Conservation (phyloP, 2,113 vertebrate genomes). For the Hemichromis elongatus region DNA sequence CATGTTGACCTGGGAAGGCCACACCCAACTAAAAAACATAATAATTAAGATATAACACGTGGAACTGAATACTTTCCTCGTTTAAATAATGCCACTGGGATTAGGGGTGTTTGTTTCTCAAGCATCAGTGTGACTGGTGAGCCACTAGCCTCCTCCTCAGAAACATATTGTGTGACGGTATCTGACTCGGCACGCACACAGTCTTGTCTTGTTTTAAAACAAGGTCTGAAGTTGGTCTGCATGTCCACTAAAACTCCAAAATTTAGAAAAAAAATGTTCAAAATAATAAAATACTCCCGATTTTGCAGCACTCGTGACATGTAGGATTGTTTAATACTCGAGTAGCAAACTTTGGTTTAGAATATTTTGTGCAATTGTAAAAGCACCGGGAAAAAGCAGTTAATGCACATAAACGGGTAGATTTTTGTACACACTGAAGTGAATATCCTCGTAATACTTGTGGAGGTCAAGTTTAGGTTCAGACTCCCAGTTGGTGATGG, state of each 20-base stretch:
- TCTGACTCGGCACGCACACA: neutral
- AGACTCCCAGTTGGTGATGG: neutral
- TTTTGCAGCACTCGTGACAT: neutral
- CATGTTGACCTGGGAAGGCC: neutral
- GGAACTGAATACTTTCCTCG: neutral
- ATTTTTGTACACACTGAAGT: neutral
- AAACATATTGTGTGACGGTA: neutral
- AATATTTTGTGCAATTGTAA: neutral
- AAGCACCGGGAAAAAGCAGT: neutral
- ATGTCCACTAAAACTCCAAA: neutral
- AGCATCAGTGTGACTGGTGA: neutral
- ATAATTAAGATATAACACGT: neutral
- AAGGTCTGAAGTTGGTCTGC: neutral
- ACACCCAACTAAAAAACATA: neutral
- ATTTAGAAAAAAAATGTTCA: neutral
- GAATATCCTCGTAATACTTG: neutral
- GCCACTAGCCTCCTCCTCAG: neutral
- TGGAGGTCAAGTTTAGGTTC: neutral
- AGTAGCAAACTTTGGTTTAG: neutral
- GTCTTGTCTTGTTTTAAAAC: neutral
- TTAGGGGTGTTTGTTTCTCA: neutral
- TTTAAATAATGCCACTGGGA: neutral
- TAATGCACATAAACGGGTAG: neutral
- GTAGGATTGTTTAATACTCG: no score
- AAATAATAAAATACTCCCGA: neutral